Evolutionary conservation across 2,113 vertebrate species (phyloP).

Genomic region (Syngnathus scovelli): DNA sequence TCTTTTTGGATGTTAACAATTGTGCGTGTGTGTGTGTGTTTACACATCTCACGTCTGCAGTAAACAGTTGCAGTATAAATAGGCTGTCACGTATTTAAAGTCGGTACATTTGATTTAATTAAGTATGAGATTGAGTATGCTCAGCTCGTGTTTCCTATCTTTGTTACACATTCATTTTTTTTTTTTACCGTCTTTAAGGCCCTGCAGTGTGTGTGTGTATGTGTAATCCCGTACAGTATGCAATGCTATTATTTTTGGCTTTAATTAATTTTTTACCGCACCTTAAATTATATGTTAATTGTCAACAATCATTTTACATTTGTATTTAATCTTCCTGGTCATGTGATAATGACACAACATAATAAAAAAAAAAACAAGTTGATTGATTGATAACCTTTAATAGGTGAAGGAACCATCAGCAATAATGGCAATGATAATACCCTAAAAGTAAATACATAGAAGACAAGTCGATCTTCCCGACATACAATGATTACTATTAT

Average conservation of each 20-base stretch:
- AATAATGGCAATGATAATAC: background rate
- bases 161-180: background rate
- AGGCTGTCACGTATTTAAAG: conserved; percentile 52
- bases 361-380: background rate
- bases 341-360: no score
- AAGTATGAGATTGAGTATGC: conserved; percentile 65
- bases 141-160: conserved; percentile 56
- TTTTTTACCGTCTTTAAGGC: conserved; percentile 8
- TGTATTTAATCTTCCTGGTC: no score
- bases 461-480: background rate
- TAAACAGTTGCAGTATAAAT: background rate
- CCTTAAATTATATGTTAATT: background rate
- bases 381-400: background rate
- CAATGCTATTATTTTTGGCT: background rate
- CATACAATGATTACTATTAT: background rate
- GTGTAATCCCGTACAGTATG: background rate
- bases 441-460: background rate
- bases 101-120: conserved; percentile 49
- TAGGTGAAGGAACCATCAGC: background rate
- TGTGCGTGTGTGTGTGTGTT: conserved; percentile 8
- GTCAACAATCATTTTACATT: background rate
- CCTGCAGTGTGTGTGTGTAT: conserved; percentile 12
- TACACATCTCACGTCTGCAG: conserved; percentile 8
- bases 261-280: background rate
- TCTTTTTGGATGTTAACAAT: background rate